phyloP scores from a whole-genome alignment of 2,113 vertebrate species.

The Leucopternis melanops region DNA sequence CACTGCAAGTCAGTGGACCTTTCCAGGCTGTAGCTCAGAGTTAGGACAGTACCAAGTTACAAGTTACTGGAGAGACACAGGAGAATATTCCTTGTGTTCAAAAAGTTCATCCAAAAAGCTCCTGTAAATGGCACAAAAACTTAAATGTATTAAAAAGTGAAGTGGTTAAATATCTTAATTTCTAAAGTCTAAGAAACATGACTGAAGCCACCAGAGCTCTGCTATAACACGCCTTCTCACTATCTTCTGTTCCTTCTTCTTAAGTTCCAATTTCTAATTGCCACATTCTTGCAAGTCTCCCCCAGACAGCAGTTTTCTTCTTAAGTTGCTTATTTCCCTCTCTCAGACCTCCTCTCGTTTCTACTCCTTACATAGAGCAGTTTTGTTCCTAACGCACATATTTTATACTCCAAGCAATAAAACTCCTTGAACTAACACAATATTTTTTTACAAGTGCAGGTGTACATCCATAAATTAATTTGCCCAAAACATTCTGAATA shows the following conservation, averaged over 20 bases:
- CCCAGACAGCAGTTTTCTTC: neutral
- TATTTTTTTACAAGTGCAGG: neutral
- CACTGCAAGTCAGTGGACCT: neutral
- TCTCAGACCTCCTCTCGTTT: slow-evolving; percentile 32
- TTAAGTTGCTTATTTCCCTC: slow-evolving; percentile 31
- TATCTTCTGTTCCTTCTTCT: slow-evolving; percentile 46
- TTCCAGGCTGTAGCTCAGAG: neutral
- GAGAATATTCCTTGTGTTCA: neutral
- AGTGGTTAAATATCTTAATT: slow-evolving; percentile 21
- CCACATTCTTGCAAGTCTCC: neutral
- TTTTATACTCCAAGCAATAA: neutral
- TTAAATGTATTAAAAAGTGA: neutral
- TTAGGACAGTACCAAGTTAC: neutral
- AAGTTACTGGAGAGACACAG: neutral
- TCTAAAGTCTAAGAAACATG: slow-evolving; percentile 40
- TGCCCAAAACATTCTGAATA: neutral
- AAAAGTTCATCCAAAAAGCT: neutral
- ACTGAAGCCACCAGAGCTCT: slow-evolving; percentile 33
- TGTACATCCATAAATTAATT: neutral
- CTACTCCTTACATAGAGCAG: neutral
- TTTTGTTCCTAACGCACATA: neutral
- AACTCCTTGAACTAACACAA: neutral
- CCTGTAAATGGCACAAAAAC: neutral
- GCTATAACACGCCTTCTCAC: slow-evolving; percentile 7
- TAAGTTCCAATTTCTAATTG: slow-evolving; percentile 56